Evolutionary conservation across 2,888 invertebrate species (phyloP).

Genomic region (Ichneumon xanthorius): DNA sequence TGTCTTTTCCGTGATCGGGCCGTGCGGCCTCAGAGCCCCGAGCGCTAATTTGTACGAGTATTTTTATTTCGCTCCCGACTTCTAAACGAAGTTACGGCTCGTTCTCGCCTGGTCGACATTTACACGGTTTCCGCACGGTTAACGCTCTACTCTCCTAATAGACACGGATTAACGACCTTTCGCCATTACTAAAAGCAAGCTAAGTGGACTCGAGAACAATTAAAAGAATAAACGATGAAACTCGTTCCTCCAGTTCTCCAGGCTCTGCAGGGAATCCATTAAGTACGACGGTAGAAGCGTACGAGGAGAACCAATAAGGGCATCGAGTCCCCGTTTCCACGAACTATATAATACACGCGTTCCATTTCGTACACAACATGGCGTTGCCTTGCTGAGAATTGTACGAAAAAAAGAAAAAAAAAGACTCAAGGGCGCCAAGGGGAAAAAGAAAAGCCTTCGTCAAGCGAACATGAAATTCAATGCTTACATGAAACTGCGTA

Average conservation of each 20-base stretch:
- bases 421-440: not conserved
- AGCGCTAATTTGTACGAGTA: not conserved
- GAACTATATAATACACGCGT: conserved; percentile 17
- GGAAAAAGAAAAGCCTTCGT: not conserved
- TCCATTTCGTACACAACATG: conserved; percentile 20
- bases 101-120: conserved; percentile 9
- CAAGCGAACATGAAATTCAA: not conserved
- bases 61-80: conserved; percentile 14
- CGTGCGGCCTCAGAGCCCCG: not conserved
- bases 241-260: conserved; percentile 18
- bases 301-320: conserved; percentile 45
- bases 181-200: not conserved
- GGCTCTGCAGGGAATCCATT: not conserved
- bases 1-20: conserved; percentile 48
- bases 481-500: conserved; percentile 11
- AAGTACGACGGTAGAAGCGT: conserved; percentile 6
- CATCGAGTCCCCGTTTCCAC: conserved; percentile 43
- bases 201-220: conserved; percentile 26
- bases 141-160: conserved; percentile 10
- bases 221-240: conserved; percentile 41
- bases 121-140: not conserved
- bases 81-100: conserved; percentile 1
- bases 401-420: not conserved
- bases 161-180: conserved; percentile 44
- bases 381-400: not conserved